phyloP scores from a whole-genome alignment of 2,113 vertebrate genomes.

The Tragulus kanchil region DNA sequence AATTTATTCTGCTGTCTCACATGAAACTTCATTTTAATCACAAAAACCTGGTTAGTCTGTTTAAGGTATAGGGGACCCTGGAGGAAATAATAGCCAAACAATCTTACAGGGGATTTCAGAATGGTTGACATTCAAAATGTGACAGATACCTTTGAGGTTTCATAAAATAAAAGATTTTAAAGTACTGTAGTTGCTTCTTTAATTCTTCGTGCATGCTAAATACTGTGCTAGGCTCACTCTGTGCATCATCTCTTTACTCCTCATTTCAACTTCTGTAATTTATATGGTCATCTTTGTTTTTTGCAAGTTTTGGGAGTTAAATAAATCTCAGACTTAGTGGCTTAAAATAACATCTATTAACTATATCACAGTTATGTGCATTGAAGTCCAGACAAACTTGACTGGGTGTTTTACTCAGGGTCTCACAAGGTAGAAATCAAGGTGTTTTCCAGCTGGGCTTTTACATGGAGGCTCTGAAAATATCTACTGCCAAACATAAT shows the following conservation, averaged over 20 bases:
- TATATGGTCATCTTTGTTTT: conserved; percentile 7
- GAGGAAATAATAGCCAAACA: neutral
- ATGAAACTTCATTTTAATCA: conserved; percentile 1
- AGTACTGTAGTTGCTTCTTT: neutral
- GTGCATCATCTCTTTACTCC: neutral
- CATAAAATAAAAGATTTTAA: neutral
- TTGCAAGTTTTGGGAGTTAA: neutral
- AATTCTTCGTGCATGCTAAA: neutral
- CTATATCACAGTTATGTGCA: neutral
- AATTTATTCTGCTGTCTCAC: neutral
- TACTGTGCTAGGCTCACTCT: neutral
- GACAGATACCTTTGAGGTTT: conserved; percentile 17
- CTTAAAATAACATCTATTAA: neutral
- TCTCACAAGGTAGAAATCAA: neutral
- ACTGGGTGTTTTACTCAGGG: neutral
- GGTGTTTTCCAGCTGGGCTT: neutral
- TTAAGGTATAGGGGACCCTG: neutral
- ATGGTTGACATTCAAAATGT: neutral
- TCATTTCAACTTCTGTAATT: neutral
- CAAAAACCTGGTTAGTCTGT: neutral
- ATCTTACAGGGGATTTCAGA: neutral
- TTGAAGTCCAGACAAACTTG: neutral
- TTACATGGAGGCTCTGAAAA: neutral
- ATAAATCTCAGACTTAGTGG: neutral
- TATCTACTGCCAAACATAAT: neutral